These are phyloP conservation scores for Notolepis coatsorum DNA, from an alignment of 2,797 vertebrate genomes.

Conservation along the genomic window DNA sequence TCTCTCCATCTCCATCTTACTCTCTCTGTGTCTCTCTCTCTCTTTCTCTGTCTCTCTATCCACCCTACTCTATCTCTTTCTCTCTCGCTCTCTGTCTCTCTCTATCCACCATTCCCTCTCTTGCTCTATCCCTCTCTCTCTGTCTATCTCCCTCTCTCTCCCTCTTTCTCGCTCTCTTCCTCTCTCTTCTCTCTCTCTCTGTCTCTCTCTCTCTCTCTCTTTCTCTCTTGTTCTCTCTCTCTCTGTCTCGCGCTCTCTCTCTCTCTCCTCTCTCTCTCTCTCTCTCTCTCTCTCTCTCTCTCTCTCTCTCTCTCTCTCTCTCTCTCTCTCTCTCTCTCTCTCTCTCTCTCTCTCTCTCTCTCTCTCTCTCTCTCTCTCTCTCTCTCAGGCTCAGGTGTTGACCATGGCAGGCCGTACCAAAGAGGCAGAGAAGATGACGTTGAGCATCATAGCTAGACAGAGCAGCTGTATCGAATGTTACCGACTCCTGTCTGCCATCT, in stretches of 20 bases:
- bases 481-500: constrained; percentile 94
- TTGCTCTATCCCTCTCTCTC: too few relatives aligned
- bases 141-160: too few relatives aligned
- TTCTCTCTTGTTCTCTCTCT: too few relatives aligned
- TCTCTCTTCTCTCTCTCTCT: not conserved
- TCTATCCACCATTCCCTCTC: too few relatives aligned
- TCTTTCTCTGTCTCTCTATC: not conserved
- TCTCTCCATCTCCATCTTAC: too few relatives aligned
- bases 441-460: constrained; percentile 84
- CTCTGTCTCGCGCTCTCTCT: too few relatives aligned
- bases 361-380: not conserved
- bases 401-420: constrained; percentile 85
- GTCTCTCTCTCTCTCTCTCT: not conserved
- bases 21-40: not conserved
- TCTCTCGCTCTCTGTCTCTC: too few relatives aligned
- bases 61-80: not conserved
- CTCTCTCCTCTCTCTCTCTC: too few relatives aligned
- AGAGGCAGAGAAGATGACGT: constrained; percentile 90
- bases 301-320: not conserved
- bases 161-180: too few relatives aligned
- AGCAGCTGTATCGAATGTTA: constrained; percentile 91
- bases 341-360: not conserved
- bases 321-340: not conserved
- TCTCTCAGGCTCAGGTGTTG: constrained; percentile 91
- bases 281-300: not conserved